phyloP scores from a whole-genome alignment of 2,113 vertebrate genomes.

The Myotis brandtii region DNA sequence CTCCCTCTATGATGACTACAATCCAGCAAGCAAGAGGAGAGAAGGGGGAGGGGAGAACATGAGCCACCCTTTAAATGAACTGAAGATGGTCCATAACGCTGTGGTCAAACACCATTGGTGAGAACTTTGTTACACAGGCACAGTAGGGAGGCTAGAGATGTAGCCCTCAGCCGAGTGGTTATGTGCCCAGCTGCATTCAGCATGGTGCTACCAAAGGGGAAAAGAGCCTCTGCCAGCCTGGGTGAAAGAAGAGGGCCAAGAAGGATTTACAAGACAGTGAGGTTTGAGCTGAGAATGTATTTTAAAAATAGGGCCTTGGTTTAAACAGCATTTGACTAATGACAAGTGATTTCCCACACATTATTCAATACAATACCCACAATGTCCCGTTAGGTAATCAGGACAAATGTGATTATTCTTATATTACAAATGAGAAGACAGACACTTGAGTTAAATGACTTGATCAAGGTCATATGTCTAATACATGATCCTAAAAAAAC shows the following conservation, averaged over 20 bases:
- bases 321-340: conserved; percentile 21
- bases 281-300: background rate
- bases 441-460: conserved; percentile 19
- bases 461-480: background rate
- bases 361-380: background rate
- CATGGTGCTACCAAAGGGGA: background rate
- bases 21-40: background rate
- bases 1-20: background rate
- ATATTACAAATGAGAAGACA: conserved; percentile 1
- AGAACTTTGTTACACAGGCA: background rate
- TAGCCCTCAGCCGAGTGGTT: background rate
- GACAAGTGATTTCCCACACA: background rate
- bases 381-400: background rate
- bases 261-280: background rate
- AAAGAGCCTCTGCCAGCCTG: background rate
- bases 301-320: background rate
- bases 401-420: background rate
- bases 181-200: background rate
- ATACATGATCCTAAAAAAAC: background rate
- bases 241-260: background rate
- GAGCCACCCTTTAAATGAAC: background rate
- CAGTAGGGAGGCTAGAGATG: background rate
- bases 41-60: background rate
- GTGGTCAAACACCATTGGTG: background rate
- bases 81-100: background rate